Percentiles rank a stretch among this genome's conserved stretches.
Conservation (phyloP, 2,113 vertebrate species). For the Dromiciops gliroides region DNA sequence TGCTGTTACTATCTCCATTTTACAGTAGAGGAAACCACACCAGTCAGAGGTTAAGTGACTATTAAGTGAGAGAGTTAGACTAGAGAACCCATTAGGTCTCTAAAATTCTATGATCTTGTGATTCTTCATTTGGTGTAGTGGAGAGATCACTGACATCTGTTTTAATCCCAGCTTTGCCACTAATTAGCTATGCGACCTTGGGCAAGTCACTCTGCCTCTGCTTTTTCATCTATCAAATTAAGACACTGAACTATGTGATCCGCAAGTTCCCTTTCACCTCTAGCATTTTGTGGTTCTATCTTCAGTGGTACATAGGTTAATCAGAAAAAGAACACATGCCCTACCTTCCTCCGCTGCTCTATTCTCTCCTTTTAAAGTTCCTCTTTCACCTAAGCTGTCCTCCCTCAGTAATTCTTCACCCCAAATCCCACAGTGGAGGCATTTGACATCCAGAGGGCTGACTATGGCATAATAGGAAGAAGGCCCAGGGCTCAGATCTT, state of each 20-base stretch:
- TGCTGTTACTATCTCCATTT: neutral
- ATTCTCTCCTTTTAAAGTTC: neutral
- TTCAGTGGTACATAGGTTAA: neutral
- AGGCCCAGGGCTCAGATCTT: neutral
- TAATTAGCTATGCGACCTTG: neutral
- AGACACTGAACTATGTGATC: neutral
- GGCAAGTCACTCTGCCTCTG: neutral
- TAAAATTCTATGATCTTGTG: neutral
- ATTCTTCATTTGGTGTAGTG: neutral
- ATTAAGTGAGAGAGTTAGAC: neutral
- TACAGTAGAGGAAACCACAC: neutral
- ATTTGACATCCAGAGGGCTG: neutral
- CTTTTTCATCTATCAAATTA: neutral
- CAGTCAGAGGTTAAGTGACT: neutral
- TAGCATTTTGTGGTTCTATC: neutral
- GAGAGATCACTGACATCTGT: neutral
- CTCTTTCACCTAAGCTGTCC: neutral
- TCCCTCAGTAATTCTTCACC: neutral
- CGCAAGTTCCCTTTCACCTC: neutral
- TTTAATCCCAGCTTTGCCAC: neutral
- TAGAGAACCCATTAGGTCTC: neutral
- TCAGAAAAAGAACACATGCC: neutral
- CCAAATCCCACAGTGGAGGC: neutral
- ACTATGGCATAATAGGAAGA: accelerated
- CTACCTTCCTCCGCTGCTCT: neutral